Conservation (phyloP, 2,797 vertebrate species). For the Karalla daura region DNA sequence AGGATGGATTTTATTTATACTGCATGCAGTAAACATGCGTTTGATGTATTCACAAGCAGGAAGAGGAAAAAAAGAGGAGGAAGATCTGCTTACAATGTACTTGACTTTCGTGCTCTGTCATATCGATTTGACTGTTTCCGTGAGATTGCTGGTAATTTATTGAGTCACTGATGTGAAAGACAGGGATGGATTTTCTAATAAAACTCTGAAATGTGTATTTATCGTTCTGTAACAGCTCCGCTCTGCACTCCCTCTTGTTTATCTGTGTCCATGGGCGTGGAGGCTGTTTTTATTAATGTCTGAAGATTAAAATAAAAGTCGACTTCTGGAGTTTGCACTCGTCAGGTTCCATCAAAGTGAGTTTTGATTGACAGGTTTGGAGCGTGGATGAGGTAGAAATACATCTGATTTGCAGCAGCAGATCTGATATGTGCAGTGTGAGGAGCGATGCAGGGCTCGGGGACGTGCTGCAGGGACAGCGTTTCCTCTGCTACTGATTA, state of each 20-base stretch:
- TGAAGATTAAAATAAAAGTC: neutral
- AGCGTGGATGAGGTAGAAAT: too few relatives aligned
- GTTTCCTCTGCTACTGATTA: too few relatives aligned
- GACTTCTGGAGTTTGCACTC: neutral
- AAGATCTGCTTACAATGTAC: neutral
- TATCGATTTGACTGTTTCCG: constrained; percentile 43
- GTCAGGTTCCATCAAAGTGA: constrained; percentile 19
- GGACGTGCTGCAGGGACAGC: too few relatives aligned
- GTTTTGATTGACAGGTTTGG: too few relatives aligned
- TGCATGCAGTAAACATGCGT: constrained; percentile 60
- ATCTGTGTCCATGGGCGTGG: neutral
- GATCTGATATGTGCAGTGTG: too few relatives aligned
- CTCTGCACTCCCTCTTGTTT: neutral
- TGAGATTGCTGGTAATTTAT: constrained; percentile 44
- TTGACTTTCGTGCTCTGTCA: constrained; percentile 41
- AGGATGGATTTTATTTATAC: constrained; percentile 68
- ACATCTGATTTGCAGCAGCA: too few relatives aligned
- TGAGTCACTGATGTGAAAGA: constrained; percentile 19
- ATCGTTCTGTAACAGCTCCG: neutral
- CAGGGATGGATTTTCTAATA: constrained; percentile 11
- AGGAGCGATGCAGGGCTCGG: too few relatives aligned
- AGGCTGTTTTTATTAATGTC: constrained; percentile 6
- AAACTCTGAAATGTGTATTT: constrained; percentile 25
- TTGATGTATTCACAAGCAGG: constrained; percentile 21
- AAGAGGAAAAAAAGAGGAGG: neutral